These are phyloP conservation scores for Temnothorax rugatulus DNA, from an alignment of 2,888 invertebrate genomes.

Conservation along the genomic window DNA sequence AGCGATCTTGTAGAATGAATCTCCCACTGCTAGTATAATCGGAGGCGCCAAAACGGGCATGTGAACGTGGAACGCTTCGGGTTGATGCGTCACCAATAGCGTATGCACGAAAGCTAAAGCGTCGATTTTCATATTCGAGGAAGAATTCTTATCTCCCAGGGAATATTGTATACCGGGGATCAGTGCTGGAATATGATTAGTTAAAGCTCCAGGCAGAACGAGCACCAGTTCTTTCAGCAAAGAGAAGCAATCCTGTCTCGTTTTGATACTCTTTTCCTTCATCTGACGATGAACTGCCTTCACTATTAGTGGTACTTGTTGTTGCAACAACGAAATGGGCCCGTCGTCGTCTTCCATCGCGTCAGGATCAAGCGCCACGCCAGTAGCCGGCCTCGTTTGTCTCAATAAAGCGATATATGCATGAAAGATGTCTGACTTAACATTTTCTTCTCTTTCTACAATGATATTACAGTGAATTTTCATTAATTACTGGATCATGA, in stretches of 20 bases:
- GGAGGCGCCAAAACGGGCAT: constrained; percentile 93
- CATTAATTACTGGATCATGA: constrained; percentile 26
- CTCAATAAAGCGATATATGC: constrained; percentile 97
- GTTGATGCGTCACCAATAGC: constrained; percentile 92
- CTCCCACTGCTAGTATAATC: constrained; percentile 95
- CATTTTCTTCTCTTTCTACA: constrained; percentile 98
- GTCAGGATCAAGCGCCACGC: constrained; percentile 90
- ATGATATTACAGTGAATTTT: constrained; percentile 66
- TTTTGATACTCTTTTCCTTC: constrained; percentile 94
- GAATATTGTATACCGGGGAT: constrained; percentile 97
- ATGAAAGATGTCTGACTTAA: constrained; percentile 98
- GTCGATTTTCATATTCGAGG: constrained; percentile 99
- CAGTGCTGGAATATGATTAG: constrained; percentile 93
- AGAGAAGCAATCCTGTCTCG: constrained; percentile 96
- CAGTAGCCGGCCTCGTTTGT: constrained; percentile 93
- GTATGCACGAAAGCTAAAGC: constrained; percentile 96
- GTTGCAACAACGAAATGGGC: constrained; percentile 88
- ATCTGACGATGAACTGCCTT: constrained; percentile 96
- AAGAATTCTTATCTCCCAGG: constrained; percentile 96
- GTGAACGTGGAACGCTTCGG: constrained; percentile 93
- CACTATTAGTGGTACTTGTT: constrained; percentile 92
- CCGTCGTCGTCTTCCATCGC: constrained; percentile 92
- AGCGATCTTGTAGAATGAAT: constrained; percentile 99
- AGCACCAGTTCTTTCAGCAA: constrained; percentile 96
- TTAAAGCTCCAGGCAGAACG: constrained; percentile 95